phyloP scores from a whole-genome alignment of 2,888 invertebrate species.

The Agriopis marginaria region DNA sequence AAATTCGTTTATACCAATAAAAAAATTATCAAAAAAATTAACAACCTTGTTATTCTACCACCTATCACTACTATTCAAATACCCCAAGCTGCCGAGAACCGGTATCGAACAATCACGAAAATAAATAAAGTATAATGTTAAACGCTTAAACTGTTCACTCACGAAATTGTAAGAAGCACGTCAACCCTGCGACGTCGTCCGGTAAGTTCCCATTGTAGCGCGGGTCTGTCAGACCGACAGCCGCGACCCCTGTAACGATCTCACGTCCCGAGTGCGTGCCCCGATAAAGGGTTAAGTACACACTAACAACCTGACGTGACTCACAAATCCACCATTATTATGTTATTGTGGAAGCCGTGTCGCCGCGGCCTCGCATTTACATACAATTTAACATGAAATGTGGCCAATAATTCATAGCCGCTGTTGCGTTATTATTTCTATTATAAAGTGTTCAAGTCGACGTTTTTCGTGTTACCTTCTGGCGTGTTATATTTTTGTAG shows the following conservation, averaged over 20 bases:
- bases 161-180: slow-evolving; percentile 43
- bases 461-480: slow-evolving; percentile 75
- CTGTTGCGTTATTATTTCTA: slow-evolving; percentile 83
- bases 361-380: slow-evolving; percentile 81
- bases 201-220: slow-evolving; percentile 58
- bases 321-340: slow-evolving; percentile 86
- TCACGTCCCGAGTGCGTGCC: slow-evolving; percentile 85
- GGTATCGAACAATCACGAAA: slow-evolving; percentile 41
- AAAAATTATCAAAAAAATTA: neutral
- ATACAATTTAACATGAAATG: slow-evolving; percentile 86
- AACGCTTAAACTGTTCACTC: slow-evolving; percentile 45
- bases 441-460: slow-evolving; percentile 81
- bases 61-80: slow-evolving; percentile 26
- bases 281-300: slow-evolving; percentile 86
- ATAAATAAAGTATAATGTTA: slow-evolving; percentile 44
- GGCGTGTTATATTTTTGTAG: slow-evolving; percentile 65
- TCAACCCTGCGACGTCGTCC: slow-evolving; percentile 37
- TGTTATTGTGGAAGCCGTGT: slow-evolving; percentile 85
- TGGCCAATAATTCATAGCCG: slow-evolving; percentile 82
- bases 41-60: slow-evolving; percentile 13
- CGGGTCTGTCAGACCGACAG: slow-evolving; percentile 49
- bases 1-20: too few relatives aligned
- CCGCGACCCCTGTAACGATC: slow-evolving; percentile 80
- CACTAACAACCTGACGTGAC: slow-evolving; percentile 85
- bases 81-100: slow-evolving; percentile 21